These are phyloP conservation scores for Coptodon rendalli DNA, from an alignment of 2,113 vertebrate genomes.

Conservation along the genomic window DNA sequence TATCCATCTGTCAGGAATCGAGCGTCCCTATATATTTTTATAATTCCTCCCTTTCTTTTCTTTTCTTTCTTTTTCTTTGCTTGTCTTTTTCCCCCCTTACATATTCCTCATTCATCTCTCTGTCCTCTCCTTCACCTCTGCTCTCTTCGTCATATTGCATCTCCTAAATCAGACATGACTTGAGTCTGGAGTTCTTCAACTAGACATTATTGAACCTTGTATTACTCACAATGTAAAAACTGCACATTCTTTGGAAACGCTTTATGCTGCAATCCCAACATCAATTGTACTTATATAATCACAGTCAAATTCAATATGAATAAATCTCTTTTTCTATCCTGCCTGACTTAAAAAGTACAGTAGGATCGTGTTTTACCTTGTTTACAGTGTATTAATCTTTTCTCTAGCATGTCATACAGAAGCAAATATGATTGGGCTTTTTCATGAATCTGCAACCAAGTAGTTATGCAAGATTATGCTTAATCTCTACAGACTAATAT, in stretches of 20 bases:
- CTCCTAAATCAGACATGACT: conserved; percentile 26
- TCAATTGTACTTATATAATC: not conserved
- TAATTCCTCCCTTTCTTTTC: not conserved
- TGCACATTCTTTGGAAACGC: not conserved
- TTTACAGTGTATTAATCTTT: not conserved
- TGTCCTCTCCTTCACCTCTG: conserved; percentile 31
- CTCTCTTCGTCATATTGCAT: not conserved
- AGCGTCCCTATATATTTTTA: not conserved
- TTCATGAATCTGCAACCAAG: not conserved
- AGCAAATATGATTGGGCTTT: not conserved
- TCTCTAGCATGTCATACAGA: not conserved
- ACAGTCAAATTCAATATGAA: not conserved
- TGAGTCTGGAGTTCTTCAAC: conserved; percentile 2
- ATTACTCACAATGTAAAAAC: conserved; percentile 3
- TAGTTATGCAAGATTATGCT: not conserved
- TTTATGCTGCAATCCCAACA: not conserved
- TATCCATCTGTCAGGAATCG: conserved; percentile 13
- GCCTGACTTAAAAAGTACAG: not conserved
- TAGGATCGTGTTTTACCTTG: not conserved
- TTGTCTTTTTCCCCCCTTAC: not conserved
- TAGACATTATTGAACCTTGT: not conserved
- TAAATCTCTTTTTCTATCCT: not conserved
- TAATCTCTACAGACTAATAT: not conserved
- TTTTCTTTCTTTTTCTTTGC: not conserved
- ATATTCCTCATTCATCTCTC: not conserved